Percentiles rank a stretch among this genome's conserved stretches.
phyloP scores from a whole-genome alignment of 2,797 vertebrate genomes.

The Otus scops region DNA sequence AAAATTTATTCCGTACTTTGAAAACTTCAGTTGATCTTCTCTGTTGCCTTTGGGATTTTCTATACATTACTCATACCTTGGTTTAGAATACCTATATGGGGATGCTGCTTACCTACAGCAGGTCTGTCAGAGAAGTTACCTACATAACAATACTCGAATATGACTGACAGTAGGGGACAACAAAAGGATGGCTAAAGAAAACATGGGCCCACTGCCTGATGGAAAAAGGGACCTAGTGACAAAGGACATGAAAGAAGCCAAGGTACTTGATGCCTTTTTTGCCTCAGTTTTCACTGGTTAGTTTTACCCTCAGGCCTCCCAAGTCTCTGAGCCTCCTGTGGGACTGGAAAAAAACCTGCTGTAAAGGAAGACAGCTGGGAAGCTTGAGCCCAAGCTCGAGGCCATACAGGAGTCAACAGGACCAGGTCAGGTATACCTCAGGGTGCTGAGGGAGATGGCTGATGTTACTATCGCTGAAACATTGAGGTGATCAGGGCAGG shows the following conservation, averaged over 20 bases:
- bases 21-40: background rate
- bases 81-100: background rate
- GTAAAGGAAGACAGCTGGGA: background rate
- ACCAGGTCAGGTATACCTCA: background rate
- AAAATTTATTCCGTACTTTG: background rate
- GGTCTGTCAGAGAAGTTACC: background rate
- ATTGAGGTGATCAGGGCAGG: background rate
- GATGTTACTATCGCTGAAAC: background rate
- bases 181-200: background rate
- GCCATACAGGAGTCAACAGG: background rate
- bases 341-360: background rate
- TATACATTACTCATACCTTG: background rate
- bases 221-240: background rate
- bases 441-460: background rate
- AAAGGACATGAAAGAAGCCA: background rate
- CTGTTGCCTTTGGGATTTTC: background rate
- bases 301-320: background rate
- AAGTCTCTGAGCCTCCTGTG: background rate
- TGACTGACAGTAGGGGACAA: background rate
- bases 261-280: background rate
- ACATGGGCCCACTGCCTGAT: background rate
- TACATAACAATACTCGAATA: background rate
- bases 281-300: background rate
- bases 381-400: background rate
- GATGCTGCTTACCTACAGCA: background rate